Base-by-base conservation (phyloP, 2,113 vertebrate genomes). In the Tetrao urogallus region DNA sequence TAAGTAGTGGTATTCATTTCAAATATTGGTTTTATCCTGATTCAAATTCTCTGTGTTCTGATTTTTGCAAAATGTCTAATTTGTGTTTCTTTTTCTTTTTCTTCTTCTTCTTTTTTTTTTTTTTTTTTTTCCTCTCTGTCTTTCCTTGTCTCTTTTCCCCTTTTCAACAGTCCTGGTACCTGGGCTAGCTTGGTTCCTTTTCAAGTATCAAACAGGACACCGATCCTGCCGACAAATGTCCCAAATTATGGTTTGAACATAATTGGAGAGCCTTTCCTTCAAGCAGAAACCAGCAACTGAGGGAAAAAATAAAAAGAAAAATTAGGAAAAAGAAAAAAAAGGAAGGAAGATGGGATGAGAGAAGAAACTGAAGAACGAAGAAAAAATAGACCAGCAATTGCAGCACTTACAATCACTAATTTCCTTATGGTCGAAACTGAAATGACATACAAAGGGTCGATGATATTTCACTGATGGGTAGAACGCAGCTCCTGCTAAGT, bases 131-230 rank as follows among this genome's bases (percentile, higher is more conserved):
- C 27, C 42, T 81, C 2, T 77, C 18, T 89, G 27, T 75, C 13
- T 74, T 61, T 82, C 43, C 43, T 85, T 86, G 5, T 65, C 25
- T 70, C 34, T 92, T 85, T 88, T 28, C 3, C 14, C 21, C 18
- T 82, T 96, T 85, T 89, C 85, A 78, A 94, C 98, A 99, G 99
- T 99, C 99, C 99, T 99, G 99, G 99, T 99, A 99, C 99, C 98
- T 99, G 99, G 99, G 99, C 99, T 99, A 99, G 99, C 98, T 99
- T 99, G 98, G 99, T 99, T 98, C 99, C 99, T 98, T 99, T 99
- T 98, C 99, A 99, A 99, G 99, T 99, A 98, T 99, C 99, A 98
- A 99, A 99, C 97, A 99, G 99, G 98, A 99, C 99, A 98, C 98
- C 98, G 97, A 99, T 99, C 98, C 98, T 99, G 98, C 99, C 98